Percentiles rank a stretch among this genome's conserved stretches.
phyloP scores from a whole-genome alignment of 2,888 invertebrate species.

The Patella ulyssiponensis region DNA sequence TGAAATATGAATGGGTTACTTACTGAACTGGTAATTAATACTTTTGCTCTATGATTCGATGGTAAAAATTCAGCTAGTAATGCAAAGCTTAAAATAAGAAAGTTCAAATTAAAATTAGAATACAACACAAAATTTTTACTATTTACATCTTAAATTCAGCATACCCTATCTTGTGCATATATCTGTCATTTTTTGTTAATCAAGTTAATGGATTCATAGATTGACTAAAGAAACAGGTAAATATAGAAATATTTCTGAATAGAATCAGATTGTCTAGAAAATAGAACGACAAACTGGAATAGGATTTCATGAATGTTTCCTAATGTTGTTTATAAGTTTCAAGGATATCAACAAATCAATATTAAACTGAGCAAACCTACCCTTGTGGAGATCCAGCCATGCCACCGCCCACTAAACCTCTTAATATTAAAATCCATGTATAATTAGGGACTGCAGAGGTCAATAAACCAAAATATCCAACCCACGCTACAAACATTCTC shows the following conservation, averaged over 20 bases:
- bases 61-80: slow-evolving; percentile 69
- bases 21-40: slow-evolving; percentile 60
- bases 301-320: too few relatives aligned
- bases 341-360: too few relatives aligned
- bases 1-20: slow-evolving; percentile 30
- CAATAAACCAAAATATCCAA: slow-evolving; percentile 66
- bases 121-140: too few relatives aligned
- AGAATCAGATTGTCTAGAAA: too few relatives aligned
- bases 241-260: too few relatives aligned
- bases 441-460: slow-evolving; percentile 68
- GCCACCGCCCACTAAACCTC: slow-evolving; percentile 68
- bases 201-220: too few relatives aligned
- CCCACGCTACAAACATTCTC: slow-evolving; percentile 60
- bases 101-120: neutral
- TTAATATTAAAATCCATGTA: slow-evolving; percentile 65
- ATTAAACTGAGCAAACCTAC: slow-evolving; percentile 33
- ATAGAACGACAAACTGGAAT: too few relatives aligned
- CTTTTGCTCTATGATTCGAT: slow-evolving; percentile 65
- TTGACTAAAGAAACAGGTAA: too few relatives aligned
- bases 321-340: too few relatives aligned
- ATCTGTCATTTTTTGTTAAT: too few relatives aligned
- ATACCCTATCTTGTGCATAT: too few relatives aligned
- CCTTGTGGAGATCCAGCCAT: slow-evolving; percentile 66
- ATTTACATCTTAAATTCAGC: too few relatives aligned
- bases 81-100: slow-evolving; percentile 63